Evolutionary conservation across 2,888 invertebrate species (phyloP), one percentile per base, ranked within the genome.

Genomic region (Drosophila mercatorum): DNA sequence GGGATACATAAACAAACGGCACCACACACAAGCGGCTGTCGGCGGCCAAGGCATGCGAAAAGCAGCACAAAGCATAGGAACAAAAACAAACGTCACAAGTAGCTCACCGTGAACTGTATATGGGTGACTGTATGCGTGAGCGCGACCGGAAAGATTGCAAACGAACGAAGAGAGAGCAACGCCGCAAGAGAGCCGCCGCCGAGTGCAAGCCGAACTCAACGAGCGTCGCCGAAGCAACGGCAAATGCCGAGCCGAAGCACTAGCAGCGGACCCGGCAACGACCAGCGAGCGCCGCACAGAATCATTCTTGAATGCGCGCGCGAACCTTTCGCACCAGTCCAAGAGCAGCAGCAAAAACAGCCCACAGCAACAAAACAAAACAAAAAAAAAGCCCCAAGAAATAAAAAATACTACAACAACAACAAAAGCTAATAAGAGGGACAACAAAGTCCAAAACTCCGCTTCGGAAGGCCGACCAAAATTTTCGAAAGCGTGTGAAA

Each of bases 231-330:
- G 59, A 72, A 51, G 43, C 55, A 44, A 38, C 63, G 49, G 28
- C 5, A 59, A 71, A 49, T 47, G 64, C 31, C 60, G 55, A 81
- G 28, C 34, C 71, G 56, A 72, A 62, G 46, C 66, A 56, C 69
- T 62, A 11, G 36, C 44, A 75, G 72, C 80, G 51, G 60, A 78
- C 78, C 79, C 81, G 76, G 79, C 78, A 69, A 81, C 83, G 77
- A 69, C 68, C 68, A 60, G 72, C 80, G 72, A 82, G 74, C 80
- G 80, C 78, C 74, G 75, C 72, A 78, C 83, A 92, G 92, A 92
- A 92, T 92, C 91, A 92, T 92, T 92, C 92, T 92, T 91, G 88
- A 92, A 92, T 84, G 82, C 92, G 92, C 92, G 92, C 92, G 92
- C 91, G 92, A 92, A 90, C 90, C 77, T 88, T 84, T 87, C 84